Base-by-base conservation (phyloP, 2,888 invertebrate species). In the Erebia palarica region DNA sequence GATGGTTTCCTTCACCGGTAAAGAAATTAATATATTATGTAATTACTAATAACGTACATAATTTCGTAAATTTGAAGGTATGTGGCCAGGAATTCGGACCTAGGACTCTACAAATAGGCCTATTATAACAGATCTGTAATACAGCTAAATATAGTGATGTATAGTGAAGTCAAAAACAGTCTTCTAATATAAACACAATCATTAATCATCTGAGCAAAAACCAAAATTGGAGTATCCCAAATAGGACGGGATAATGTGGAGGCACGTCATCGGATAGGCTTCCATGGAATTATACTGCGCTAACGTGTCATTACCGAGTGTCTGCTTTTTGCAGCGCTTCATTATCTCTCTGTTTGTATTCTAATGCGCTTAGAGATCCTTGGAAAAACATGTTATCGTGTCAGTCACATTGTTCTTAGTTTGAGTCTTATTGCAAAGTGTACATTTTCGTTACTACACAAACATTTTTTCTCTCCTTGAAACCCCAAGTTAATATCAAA, bases 261-360 rank as follows among this genome's bases (percentile, higher is more conserved):
- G 88, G 83, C 73, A 80, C 78, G 86, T 86, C 86, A 86, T 76
- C 80, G 80, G 80, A 85, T 85, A 82, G 85, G 86, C 84, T 86
- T 85, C 85, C 80, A 85, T 77, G 80, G 80, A 83, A 86, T 86
- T 82, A 85, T 80, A 85, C 83, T 84, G 83, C 82, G 82, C 78
- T 70, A 77, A 80, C 79, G 77, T 84, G 84, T 83, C 80, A 87
- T 88, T 88, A 86, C 65, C 16, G 58, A 9, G 71, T 84, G 85
- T 83, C 81, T 82, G 75, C 73, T 77, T 74, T 74, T 74, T 70
- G 70, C 65, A 21, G 21, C 3, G 61, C 77, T 81, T 83, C 79
- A 85, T 87, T 84, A 84, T 84, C 72, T 44, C 76, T 79, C 80
- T 87, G 85, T 87, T 86, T 87, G 86, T 85, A 86, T 81, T 82